Percentiles rank a stretch among this genome's conserved stretches.
phyloP scores from a whole-genome alignment of 2,113 vertebrate genomes.

The Corapipo altera region DNA sequence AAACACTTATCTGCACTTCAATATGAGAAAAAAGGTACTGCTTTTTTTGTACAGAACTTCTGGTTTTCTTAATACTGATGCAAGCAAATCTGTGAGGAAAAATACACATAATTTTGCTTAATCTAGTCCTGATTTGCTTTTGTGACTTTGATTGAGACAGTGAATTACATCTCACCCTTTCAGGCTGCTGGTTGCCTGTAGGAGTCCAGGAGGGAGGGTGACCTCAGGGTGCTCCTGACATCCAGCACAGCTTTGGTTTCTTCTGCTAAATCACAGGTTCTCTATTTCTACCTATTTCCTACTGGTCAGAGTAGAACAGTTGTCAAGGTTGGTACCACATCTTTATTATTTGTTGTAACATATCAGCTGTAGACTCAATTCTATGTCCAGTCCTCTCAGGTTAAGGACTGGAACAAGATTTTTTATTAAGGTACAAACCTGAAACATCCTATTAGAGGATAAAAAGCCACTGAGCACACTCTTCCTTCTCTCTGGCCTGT shows the following conservation, averaged over 20 bases:
- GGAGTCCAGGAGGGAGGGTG: background rate
- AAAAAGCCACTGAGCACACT: slow-evolving; percentile 44
- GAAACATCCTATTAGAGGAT: background rate
- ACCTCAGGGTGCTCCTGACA: background rate
- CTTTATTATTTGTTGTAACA: background rate
- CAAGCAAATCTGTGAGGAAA: background rate
- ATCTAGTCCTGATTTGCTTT: background rate
- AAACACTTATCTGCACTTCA: background rate
- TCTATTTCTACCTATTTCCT: background rate
- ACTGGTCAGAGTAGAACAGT: background rate
- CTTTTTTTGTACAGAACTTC: background rate
- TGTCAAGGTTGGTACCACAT: background rate
- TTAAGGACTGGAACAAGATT: background rate
- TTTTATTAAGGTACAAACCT: background rate
- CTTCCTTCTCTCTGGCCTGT: slow-evolving; percentile 61
- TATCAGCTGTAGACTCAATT: background rate
- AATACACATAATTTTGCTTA: background rate
- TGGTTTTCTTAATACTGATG: background rate
- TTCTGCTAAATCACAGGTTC: background rate
- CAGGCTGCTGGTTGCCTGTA: background rate
- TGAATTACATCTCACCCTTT: background rate
- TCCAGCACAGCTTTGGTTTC: background rate
- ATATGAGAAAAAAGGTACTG: background rate
- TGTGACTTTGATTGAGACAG: background rate
- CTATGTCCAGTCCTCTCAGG: background rate